These are phyloP conservation scores for Brachionus plicatilis DNA, from an alignment of 1,140 invertebrate genomes.

Conservation along the genomic window DNA sequence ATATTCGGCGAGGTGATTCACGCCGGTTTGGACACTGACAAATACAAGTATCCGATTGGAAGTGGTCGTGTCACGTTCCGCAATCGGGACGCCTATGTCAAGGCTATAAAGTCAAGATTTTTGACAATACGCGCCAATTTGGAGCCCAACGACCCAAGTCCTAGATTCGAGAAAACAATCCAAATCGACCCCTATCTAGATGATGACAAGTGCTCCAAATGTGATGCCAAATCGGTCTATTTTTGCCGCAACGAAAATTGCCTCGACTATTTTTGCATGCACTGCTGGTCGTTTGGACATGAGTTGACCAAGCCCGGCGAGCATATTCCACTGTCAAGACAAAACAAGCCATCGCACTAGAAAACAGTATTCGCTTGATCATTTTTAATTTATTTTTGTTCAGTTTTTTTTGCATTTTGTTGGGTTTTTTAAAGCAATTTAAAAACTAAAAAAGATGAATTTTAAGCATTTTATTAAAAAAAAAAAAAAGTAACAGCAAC, in stretches of 20 bases:
- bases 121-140: neutral
- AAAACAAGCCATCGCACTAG: constrained; percentile 35
- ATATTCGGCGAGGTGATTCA: constrained; percentile 86
- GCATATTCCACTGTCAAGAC: constrained; percentile 31
- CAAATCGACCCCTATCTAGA: constrained; percentile 96
- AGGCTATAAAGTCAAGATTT: constrained; percentile 83
- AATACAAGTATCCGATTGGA: constrained; percentile 93
- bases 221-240: constrained; percentile 63
- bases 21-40: constrained; percentile 93
- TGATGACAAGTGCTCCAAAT: constrained; percentile 77
- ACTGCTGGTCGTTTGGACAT: constrained; percentile 67
- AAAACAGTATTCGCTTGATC: neutral
- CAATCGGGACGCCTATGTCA: constrained; percentile 80
- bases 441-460: neutral
- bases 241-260: constrained; percentile 82
- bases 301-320: neutral
- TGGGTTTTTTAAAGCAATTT: neutral
- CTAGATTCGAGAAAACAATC: constrained; percentile 58
- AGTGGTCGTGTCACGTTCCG: constrained; percentile 91
- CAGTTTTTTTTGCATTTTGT: constrained; percentile 6
- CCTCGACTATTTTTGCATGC: constrained; percentile 84
- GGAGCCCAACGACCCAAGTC: neutral
- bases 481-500: neutral
- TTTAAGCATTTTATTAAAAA: constrained; percentile 3
- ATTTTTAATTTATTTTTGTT: neutral